A percentile compares a stretch with the other conserved stretches of the same genome.
Conservation (phyloP, 1,140 invertebrate species). For the Diorhabda sublineata region DNA sequence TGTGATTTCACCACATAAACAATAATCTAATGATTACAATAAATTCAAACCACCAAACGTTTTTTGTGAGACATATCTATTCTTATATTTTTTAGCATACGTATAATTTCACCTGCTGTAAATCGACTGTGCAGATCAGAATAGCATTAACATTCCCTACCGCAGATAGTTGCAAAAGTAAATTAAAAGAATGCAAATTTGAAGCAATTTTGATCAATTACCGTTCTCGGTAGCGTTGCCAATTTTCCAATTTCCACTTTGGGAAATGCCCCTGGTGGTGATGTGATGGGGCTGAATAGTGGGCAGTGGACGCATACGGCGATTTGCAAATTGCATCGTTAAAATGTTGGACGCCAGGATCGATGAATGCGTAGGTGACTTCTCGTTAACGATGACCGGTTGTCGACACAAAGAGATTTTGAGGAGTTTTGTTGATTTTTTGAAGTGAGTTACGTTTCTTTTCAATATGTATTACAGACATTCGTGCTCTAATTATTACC, state of each 20-base stretch:
- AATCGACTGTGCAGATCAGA: too few relatives aligned
- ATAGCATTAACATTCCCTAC: background rate
- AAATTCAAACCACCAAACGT: too few relatives aligned
- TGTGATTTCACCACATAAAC: too few relatives aligned
- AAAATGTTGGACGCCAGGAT: slow-evolving; percentile 10
- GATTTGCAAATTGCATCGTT: slow-evolving; percentile 17
- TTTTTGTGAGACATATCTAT: too few relatives aligned
- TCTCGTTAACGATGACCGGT: slow-evolving; percentile 10
- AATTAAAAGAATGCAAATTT: slow-evolving; percentile 3
- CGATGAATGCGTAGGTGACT: slow-evolving; percentile 12
- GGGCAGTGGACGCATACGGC: slow-evolving; percentile 8
- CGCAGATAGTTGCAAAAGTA: background rate
- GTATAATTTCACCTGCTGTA: too few relatives aligned
- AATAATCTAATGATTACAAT: too few relatives aligned
- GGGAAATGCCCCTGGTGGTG: slow-evolving; percentile 4
- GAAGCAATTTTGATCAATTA: slow-evolving; percentile 2
- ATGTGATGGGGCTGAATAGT: background rate
- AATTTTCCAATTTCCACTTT: slow-evolving; percentile 4
- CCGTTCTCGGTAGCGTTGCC: slow-evolving; percentile 1
- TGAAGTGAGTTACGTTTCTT: too few relatives aligned
- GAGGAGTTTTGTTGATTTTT: background rate
- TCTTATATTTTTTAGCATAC: too few relatives aligned
- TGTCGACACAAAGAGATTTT: slow-evolving; percentile 7
- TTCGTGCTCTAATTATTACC: background rate
- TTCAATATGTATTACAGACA: background rate